Evolutionary conservation across 2,888 invertebrate species (phyloP), one percentile per base, ranked within the genome.

Genomic region (Drosophila paucipuncta): DNA sequence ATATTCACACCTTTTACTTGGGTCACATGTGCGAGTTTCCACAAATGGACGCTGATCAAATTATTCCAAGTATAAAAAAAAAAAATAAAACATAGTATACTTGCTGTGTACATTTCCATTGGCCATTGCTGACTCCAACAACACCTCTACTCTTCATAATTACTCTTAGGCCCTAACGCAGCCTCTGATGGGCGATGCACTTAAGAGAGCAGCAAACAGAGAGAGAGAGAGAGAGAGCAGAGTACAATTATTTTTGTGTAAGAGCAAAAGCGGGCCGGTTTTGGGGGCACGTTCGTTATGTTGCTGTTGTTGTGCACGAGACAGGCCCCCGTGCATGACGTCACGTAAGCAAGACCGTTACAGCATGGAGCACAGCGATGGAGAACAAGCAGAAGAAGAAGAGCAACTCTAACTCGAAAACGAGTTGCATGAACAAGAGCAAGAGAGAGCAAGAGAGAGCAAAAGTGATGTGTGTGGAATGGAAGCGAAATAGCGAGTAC

Each of bases 271-370:
- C 57, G 64, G 70, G 76, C 78, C 31, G 73, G 76, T 85, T 85
- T 81, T 85, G 89, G 85, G 79, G 85, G 85, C 85, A 85, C 88
- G 85, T 85, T 87, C 68, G 61, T 18, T 64, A 63, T 52, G 35
- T 53, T 64, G 33, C 16, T 73, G 30, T 53, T 69, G 50, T 33
- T 78, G 60, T 73, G 39, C 43, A 57, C n/a, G 71, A 75, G 91
- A 81, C 91, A 83, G 71, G 90, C 91, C 91, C 85, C 90, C 90
- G 77, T 89, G 91, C 77, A 74, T 91, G 91, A 91, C 91, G 91
- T 91, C 91, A 91, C 87, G 89, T 85, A 83, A 70, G 53, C 83
- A 53, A 72, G 68, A 68, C 83, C 59, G 73, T 86, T 83, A 82
- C 76, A 82, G 60, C 71, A 60, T n/a, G n/a, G n/a, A n/a, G n/a